Evolutionary conservation across 2,113 vertebrate genomes (phyloP), one percentile per base, ranked within the genome.

Genomic region (Petrocephalus microphthalmus): DNA sequence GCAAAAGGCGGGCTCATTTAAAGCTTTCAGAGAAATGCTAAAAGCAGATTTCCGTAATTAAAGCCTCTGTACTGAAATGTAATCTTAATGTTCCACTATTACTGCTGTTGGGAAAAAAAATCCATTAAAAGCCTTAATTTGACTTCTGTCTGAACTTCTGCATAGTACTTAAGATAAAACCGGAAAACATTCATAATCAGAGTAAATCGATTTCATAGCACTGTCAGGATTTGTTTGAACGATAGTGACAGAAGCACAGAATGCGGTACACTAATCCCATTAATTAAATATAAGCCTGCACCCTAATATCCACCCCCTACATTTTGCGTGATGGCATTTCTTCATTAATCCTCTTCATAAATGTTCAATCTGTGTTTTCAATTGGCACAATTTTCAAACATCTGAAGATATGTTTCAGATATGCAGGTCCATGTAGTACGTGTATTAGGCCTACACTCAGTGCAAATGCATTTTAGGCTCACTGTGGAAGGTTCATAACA

Each of bases 1-100:
- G 90, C 92, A 92, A 93, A 90, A 93, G 92, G 87, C 89, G 89
- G 84, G 67, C 90, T 92, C 92, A 87, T 90, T 93, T 94, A 89
- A 88, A 91, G 90, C 91, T 94, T 91, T 91, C 89, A 92, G 89
- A 93, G 90, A 91, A 90, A 90, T 90, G 56, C 89, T 67, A 56
- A 90, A 83, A 90, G 91, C 92, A 91, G 92, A 92, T 92, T 91
- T 89, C 89, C 89, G 87, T 90, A 92, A 92, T 94, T 94, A 94
- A 95, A 92, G 88, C 88, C 89, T 93, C 92, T 92, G 92, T 91
- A 84, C 88, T 89, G 90, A 93, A 92, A 92, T 88, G 91, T 90
- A 88, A 91, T 90, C 93, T 91, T 91, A 93, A 93, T 93, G 93
- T 89, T 91, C 89, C 88, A 88, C 88, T 82, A 91, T 84, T 88